Evolutionary conservation across 2,888 invertebrate species (phyloP), one percentile per base, ranked within the genome.

Genomic region (Pollenia angustigena): DNA sequence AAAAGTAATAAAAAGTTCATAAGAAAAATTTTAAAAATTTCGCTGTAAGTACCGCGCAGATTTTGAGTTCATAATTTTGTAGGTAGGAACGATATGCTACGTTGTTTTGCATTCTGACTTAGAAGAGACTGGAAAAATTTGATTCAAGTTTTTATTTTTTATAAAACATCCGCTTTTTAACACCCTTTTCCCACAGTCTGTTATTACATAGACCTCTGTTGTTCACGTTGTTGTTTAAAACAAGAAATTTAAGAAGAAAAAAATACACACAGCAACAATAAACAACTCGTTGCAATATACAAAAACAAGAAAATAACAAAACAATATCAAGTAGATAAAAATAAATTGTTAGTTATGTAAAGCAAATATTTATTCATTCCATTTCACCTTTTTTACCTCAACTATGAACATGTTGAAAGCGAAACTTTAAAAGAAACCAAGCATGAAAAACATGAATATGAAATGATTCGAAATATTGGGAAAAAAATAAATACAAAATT

Each of bases 331-430:
- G 14, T n/a, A 23, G 52, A 64, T 64, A 54, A 2, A 44, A 18
- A 46, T 46, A 46, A 23, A 46, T 46, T 14, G 14, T 69, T 11
- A n/a, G n/a, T 48, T 42, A 14, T 12, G 7, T 52, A 50, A 64
- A 44, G 64, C n/a, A 52, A 76, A 52, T 54, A 64, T 44, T 23
- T 44, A 2, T 56, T 16, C n/a, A 56, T 48, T 46, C 23, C n/a
- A 32, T 32, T 60, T 16, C 12, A 40, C 2, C n/a, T 40, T 60
- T 40, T 48, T 32, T 32, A n/a, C 23, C 32, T 6, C 10, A 11
- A 18, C 23, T 48, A 48, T 4, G 10, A 46, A 48, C 23, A 46
- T 23, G 23, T 18, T 14, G 4, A 32, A 48, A 23, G 14, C 48
- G 14, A 48, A 66, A 14, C 40, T 10, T 40, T 10, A 4, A n/a